These are phyloP conservation scores for Panthera uncia DNA, from an alignment of 2,113 vertebrate species.

Conservation along the genomic window DNA sequence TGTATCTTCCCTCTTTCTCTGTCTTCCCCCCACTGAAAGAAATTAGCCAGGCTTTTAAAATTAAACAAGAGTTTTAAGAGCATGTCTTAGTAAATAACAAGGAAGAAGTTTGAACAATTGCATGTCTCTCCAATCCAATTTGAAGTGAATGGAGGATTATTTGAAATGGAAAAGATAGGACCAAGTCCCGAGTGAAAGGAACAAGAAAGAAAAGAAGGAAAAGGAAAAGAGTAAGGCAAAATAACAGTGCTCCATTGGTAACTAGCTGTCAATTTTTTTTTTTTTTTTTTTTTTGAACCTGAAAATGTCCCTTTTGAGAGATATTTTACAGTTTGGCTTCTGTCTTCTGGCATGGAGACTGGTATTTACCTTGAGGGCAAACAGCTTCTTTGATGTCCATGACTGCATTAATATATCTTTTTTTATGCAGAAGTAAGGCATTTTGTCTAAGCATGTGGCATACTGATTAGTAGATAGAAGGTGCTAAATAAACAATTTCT, in stretches of 20 bases:
- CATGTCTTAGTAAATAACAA: not conserved
- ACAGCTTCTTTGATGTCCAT: not conserved
- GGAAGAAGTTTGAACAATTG: not conserved
- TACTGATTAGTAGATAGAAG: not conserved
- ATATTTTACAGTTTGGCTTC: not conserved
- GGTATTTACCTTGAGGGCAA: not conserved
- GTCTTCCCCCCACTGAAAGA: fast-evolving
- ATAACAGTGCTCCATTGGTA: not conserved
- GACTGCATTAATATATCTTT: not conserved
- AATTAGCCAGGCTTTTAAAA: not conserved
- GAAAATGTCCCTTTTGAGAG: not conserved
- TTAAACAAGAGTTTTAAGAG: not conserved
- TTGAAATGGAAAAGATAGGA: not conserved
- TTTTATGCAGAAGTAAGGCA: not conserved
- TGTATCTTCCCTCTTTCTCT: not conserved
- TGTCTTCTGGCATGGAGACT: not conserved
- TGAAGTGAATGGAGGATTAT: not conserved
- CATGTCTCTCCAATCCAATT: not conserved
- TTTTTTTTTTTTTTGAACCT: not conserved
- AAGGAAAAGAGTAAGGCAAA: not conserved
- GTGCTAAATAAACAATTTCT: not conserved
- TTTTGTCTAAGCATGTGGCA: not conserved
- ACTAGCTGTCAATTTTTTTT: not conserved
- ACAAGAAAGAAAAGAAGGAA: not conserved
- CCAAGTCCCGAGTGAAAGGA: not conserved